Evolutionary conservation across 1,140 invertebrate species (phyloP).

Genomic region (Nixonia krombeini): DNA sequence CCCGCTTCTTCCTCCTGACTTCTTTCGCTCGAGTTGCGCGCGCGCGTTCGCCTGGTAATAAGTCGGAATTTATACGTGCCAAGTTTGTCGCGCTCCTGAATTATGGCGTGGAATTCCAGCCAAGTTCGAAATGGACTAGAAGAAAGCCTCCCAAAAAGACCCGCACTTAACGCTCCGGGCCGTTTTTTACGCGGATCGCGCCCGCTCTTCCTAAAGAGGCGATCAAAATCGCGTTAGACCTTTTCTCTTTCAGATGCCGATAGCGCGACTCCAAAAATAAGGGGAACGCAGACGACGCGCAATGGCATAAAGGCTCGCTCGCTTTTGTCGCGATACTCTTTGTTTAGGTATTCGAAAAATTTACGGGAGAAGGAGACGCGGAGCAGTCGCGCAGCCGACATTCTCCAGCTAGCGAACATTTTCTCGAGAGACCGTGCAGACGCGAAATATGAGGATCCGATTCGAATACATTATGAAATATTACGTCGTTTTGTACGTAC

Average conservation of each 20-base stretch:
- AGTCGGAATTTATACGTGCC: slow-evolving; percentile 48
- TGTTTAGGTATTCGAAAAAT: slow-evolving; percentile 32
- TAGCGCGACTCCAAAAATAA: too few relatives aligned
- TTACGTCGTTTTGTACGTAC: slow-evolving; percentile 5
- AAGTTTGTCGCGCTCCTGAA: slow-evolving; percentile 36
- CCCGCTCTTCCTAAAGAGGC: too few relatives aligned
- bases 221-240: too few relatives aligned
- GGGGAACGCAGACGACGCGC: too few relatives aligned
- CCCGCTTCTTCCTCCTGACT: slow-evolving; percentile 33
- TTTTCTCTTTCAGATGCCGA: too few relatives aligned
- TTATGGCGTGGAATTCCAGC: slow-evolving; percentile 37
- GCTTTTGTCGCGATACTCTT: too few relatives aligned
- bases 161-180: too few relatives aligned
- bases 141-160: slow-evolving; percentile 22
- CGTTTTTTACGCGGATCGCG: too few relatives aligned
- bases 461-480: slow-evolving; percentile 33
- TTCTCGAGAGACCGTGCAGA: slow-evolving; percentile 24
- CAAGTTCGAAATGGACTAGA: slow-evolving; percentile 41
- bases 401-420: slow-evolving; percentile 31
- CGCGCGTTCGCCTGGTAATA: slow-evolving; percentile 41
- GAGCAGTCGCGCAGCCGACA: slow-evolving; percentile 7
- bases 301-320: too few relatives aligned
- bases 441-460: slow-evolving; percentile 36
- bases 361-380: slow-evolving; percentile 8
- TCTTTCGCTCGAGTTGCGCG: slow-evolving; percentile 45